Percentiles rank a stretch among this genome's conserved stretches.
Evolutionary conservation across 2,113 vertebrate genomes (phyloP).

Genomic region (Gymnobelideus leadbeateri): DNA sequence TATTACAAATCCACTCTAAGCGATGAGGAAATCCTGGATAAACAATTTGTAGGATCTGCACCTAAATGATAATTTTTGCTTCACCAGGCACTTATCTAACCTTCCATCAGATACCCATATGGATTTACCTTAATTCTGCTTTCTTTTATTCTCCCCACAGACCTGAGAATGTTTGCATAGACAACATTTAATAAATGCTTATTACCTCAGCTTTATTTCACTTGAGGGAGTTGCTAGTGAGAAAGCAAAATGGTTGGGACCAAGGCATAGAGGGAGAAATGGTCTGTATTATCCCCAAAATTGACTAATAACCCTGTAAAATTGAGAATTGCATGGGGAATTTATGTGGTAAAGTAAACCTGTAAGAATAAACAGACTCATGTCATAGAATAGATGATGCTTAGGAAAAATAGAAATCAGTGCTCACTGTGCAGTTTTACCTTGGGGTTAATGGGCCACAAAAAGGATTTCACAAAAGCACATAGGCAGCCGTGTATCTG

Average conservation of each 20-base stretch:
- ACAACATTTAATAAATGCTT: not conserved
- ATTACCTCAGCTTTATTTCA: not conserved
- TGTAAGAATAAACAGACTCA: not conserved
- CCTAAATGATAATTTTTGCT: not conserved
- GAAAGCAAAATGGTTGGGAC: not conserved
- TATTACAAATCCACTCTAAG: not conserved
- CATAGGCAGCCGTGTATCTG: not conserved
- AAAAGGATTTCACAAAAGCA: not conserved
- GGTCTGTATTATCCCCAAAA: not conserved
- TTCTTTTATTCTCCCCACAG: not conserved
- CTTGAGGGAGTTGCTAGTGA: not conserved
- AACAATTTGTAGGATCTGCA: not conserved
- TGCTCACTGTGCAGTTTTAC: not conserved
- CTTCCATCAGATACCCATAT: not conserved
- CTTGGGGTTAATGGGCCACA: not conserved
- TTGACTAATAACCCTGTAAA: not conserved
- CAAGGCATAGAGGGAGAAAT: not conserved
- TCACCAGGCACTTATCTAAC: not conserved
- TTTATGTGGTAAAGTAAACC: not conserved
- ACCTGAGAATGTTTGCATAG: not conserved
- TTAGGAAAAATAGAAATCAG: not conserved
- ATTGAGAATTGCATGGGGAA: not conserved
- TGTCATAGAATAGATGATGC: not conserved
- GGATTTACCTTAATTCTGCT: not conserved
- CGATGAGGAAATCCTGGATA: not conserved